Evolutionary conservation across 1,140 invertebrate species (phyloP).

Genomic region (Callitettix versicolor): DNA sequence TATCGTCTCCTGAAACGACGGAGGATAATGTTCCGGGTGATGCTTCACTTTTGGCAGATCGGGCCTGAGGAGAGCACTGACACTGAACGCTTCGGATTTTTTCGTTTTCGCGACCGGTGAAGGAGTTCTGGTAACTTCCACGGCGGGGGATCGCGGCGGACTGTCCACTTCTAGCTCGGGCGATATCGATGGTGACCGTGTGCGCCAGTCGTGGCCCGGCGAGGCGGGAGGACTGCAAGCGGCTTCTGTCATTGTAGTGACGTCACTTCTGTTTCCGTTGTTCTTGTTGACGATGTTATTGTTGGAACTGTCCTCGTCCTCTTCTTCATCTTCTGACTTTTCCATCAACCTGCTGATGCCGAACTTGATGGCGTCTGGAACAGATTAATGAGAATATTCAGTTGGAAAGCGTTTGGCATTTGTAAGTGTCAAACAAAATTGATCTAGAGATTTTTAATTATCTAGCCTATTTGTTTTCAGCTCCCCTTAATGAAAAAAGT

Average conservation of each 20-base stretch:
- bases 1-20: conserved; percentile 40
- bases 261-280: conserved; percentile 37
- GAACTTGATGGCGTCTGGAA: conserved; percentile 60
- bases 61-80: conserved; percentile 61
- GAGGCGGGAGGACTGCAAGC: conserved; percentile 26
- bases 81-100: conserved; percentile 67
- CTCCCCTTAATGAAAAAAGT: no score
- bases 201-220: conserved; percentile 19
- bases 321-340: conserved; percentile 23
- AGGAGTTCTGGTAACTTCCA: conserved; percentile 31
- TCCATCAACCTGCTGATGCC: conserved; percentile 54
- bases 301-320: conserved; percentile 16
- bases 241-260: conserved; percentile 42
- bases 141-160: conserved; percentile 40
- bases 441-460: no score
- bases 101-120: conserved; percentile 30
- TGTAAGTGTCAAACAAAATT: no score
- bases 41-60: conserved; percentile 53
- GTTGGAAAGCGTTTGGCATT: no score
- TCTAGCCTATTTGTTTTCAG: no score
- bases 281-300: conserved; percentile 16
- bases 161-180: conserved; percentile 61
- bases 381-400: conserved; percentile 23
- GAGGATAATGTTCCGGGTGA: conserved; percentile 33
- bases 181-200: conserved; percentile 45